Base-by-base conservation (phyloP, 2,888 invertebrate genomes). In the Bellardia pandia region DNA sequence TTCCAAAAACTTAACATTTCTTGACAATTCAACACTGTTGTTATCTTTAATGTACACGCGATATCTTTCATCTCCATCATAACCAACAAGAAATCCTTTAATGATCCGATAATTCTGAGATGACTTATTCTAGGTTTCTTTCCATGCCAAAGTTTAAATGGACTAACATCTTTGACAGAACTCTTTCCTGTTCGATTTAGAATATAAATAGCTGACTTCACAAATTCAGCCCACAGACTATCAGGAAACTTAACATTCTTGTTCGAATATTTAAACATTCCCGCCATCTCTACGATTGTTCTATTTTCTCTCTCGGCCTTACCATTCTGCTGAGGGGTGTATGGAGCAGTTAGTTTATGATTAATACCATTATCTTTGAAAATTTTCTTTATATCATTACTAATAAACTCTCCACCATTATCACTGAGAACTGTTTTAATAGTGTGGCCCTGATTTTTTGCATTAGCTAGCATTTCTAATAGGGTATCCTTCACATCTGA, bases 261-360 rank as follows among this genome's bases (percentile, higher is more conserved):
- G 60, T 88, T 88, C 16, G 84, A 76, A 48, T 81, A 84, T 48
- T 71, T 75, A 3, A 86, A 85, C 0, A 71, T 79, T 56, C 82
- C 51, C n/a, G 80, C 76, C 77, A 85, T 82, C 53, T 85, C 77
- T 8, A 87, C 62, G 13, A 62, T 62, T 33, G 53, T 79, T 9
- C 79, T 13, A 60, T 79, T 79, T 40, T 79, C 40, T 30, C n/a
- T n/a, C n/a, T n/a, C n/a, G n/a, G n/a, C n/a, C n/a, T n/a, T n/a
- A n/a, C n/a, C 85, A 74, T 80, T 88, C 58, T 78, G 78, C 45
- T 85, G 23, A 37, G 77, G 72, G 1, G 86, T 85, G 45, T 85
- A 82, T 33, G 75, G 82, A 16, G 85, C 88, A 16, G 82, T 82
- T 5, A 82, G 45, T 58, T 76, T 85, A 37, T 85, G 88, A 3